Conservation (phyloP, 2,888 invertebrate species). For the Venusia cambrica region DNA sequence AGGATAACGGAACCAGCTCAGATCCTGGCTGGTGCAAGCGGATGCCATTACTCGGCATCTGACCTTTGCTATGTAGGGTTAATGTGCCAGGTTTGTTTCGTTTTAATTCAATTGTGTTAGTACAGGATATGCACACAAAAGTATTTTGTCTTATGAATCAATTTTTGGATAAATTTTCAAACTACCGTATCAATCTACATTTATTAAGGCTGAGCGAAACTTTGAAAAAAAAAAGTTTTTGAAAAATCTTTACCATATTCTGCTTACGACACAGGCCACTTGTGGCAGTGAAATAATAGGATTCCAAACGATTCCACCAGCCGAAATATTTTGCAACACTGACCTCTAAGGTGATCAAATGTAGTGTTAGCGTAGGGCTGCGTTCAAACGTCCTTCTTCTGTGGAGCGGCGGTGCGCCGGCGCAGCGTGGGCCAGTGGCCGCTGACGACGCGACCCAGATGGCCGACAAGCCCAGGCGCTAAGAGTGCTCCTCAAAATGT, state of each 20-base stretch:
- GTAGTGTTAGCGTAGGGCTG: constrained; percentile 17
- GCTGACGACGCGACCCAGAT: constrained; percentile 62
- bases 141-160: too few species aligned
- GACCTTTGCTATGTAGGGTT: too few species aligned
- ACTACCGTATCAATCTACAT: too few species aligned
- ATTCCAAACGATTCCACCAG: constrained; percentile 6
- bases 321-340: constrained; percentile 11
- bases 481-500: constrained; percentile 58
- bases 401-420: constrained; percentile 31
- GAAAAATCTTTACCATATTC: too few species aligned
- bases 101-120: too few species aligned
- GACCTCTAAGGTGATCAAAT: constrained; percentile 24
- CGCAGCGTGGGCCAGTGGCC: constrained; percentile 53
- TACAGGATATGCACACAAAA: too few species aligned
- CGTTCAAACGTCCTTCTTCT: constrained; percentile 21
- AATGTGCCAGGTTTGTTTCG: too few species aligned
- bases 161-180: too few species aligned
- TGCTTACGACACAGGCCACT: too few species aligned
- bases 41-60: constrained; percentile 12
- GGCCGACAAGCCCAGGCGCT: constrained; percentile 51
- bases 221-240: too few species aligned
- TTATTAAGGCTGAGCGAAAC: too few species aligned
- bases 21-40: constrained; percentile 25
- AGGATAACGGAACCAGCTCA: constrained; percentile 27
- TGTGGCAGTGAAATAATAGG: constrained; percentile 2